These are phyloP conservation scores for Charanyca ferruginea DNA, from an alignment of 2,888 invertebrate genomes.

Conservation along the genomic window DNA sequence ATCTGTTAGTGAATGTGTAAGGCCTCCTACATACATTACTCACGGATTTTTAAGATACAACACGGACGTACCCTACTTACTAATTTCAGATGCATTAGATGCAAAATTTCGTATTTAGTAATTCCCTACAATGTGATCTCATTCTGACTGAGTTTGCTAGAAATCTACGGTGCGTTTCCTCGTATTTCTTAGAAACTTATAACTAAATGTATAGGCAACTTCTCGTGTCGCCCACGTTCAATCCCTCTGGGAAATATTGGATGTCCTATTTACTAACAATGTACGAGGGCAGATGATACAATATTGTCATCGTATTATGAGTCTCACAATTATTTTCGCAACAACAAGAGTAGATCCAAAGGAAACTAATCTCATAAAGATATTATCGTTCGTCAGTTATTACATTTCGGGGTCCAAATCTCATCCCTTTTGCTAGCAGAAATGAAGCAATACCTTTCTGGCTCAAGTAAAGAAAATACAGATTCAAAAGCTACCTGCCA, in stretches of 20 bases:
- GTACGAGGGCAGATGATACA: conserved; percentile 48
- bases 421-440: conserved; percentile 32
- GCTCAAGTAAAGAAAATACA: conserved; percentile 66
- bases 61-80: conserved; percentile 10
- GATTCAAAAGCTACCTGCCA: conserved; percentile 79
- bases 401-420: conserved; percentile 50
- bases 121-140: conserved; percentile 64
- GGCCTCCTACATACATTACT: conserved; percentile 32
- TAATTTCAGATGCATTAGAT: conserved; percentile 29
- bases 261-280: conserved; percentile 63
- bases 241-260: conserved; percentile 42
- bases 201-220: conserved; percentile 61
- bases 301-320: conserved; percentile 41
- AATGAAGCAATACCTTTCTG: conserved; percentile 55
- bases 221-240: conserved; percentile 55
- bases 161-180: conserved; percentile 63
- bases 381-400: conserved; percentile 47
- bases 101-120: conserved; percentile 48
- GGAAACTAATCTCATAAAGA: conserved; percentile 44
- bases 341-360: conserved; percentile 32
- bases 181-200: conserved; percentile 62
- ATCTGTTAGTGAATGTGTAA: conserved; percentile 26
- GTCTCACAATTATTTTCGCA: conserved; percentile 48
- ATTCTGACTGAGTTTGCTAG: conserved; percentile 57
- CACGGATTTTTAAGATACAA: conserved; percentile 42